phyloP scores from a whole-genome alignment of 2,888 invertebrate species.

The Germaria angustata region DNA sequence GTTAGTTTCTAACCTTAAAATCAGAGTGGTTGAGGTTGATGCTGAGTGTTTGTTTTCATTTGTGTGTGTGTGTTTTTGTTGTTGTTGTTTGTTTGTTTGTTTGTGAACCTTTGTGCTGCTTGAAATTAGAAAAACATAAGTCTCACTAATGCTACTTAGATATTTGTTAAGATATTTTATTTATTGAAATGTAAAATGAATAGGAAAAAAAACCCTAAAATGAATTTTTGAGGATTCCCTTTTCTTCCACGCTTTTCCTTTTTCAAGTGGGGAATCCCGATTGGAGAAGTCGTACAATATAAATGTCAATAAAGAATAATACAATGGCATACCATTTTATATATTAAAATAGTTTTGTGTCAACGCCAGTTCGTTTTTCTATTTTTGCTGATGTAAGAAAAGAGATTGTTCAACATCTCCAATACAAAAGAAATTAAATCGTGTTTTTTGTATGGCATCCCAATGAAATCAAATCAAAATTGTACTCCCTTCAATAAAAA shows the following conservation, averaged over 20 bases:
- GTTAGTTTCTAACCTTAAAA: slow-evolving; percentile 45
- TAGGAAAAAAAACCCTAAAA: not conserved
- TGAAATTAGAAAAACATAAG: slow-evolving; percentile 60
- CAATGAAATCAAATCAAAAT: slow-evolving; percentile 53
- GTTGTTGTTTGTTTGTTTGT: not conserved
- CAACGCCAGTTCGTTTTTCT: slow-evolving; percentile 48
- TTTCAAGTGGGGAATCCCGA: slow-evolving; percentile 45
- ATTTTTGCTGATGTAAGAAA: slow-evolving; percentile 13
- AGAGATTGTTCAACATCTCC: slow-evolving; percentile 45
- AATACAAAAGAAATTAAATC: slow-evolving; percentile 52
- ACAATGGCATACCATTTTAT: slow-evolving; percentile 58
- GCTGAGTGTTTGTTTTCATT: slow-evolving; percentile 1
- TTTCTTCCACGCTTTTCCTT: slow-evolving; percentile 1
- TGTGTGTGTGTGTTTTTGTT: not conserved
- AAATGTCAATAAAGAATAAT: slow-evolving; percentile 55
- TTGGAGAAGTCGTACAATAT: slow-evolving; percentile 1
- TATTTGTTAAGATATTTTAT: slow-evolving; percentile 51
- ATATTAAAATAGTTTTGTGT: slow-evolving; percentile 65
- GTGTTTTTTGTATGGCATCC: slow-evolving; percentile 43
- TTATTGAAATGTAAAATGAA: slow-evolving; percentile 23
- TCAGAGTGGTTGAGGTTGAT: not conserved
- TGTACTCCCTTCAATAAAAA: slow-evolving; percentile 27
- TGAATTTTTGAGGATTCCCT: slow-evolving; percentile 22
- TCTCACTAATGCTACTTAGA: slow-evolving; percentile 52
- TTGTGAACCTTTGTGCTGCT: slow-evolving; percentile 39